Evolutionary conservation across 2,888 invertebrate genomes (phyloP), one percentile per base, ranked within the genome.

Genomic region (Synanthedon andrenaeformis): DNA sequence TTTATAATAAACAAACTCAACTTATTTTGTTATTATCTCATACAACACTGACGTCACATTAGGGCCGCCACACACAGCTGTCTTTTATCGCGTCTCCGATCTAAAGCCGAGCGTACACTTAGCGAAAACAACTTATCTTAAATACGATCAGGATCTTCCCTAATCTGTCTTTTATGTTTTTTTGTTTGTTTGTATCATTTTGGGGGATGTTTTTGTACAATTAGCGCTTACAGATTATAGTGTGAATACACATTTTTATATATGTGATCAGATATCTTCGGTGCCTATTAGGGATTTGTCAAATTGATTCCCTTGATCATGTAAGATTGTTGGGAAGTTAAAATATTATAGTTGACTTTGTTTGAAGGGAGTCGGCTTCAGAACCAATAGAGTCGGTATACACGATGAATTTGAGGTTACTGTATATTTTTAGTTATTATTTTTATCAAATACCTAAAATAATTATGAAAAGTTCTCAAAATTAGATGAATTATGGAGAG

Each of bases 101-200:
- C 86, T 85, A 77, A 86, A 86, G 79, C 85, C 73, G 70, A 64
- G 60, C 71, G 70, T 70, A 73, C 76, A 82, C 83, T 84, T 80
- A 80, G 85, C 82, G 69, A 83, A 84, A 82, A 85, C 82, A 72
- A 78, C 73, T 84, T 84, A 87, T 86, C 86, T 83, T 77, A 83
- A 84, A 84, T 85, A 75, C 82, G 75, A 87, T 86, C 86, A 70
- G 74, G 75, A 80, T 82, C 78, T 77, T 74, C 79, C 74, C 80
- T 86, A 86, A 87, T 86, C 86, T 83, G 77, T 66, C 76, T 71
- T 79, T 86, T 86, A 79, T 76, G 65, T 64, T 61, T 72, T 67
- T 76, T 58, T 78, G 77, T 82, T 79, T 83, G 79, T 83, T 82
- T 76, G 74, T 75, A 70, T 74, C 69, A 69, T 69, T 68, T 65